Evolutionary conservation across 2,113 vertebrate genomes (phyloP).

Genomic region (Hirundichthys speculiger): DNA sequence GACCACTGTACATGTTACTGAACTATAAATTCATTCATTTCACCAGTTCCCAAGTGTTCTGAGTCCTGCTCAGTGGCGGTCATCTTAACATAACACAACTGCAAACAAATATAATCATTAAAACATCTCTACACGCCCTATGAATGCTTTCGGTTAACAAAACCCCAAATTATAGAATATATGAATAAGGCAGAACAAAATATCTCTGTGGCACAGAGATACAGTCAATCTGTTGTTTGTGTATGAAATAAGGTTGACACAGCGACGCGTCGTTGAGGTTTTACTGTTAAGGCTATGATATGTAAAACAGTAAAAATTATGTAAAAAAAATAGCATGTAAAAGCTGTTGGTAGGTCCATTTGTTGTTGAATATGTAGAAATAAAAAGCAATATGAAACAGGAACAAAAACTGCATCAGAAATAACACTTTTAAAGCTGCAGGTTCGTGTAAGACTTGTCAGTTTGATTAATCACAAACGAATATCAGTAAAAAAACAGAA

Average conservation of each 20-base stretch:
- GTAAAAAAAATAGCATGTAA: conserved; percentile 56
- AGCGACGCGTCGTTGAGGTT: conserved; percentile 27
- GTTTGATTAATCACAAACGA: background rate
- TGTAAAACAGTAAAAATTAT: conserved; percentile 39
- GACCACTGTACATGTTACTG: conserved; percentile 64
- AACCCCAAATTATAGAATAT: conserved; percentile 39
- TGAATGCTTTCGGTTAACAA: conserved; percentile 27
- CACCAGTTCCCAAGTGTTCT: conserved; percentile 58
- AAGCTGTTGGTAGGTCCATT: conserved; percentile 53
- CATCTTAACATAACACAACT: conserved; percentile 23
- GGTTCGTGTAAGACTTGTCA: background rate
- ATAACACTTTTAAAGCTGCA: background rate
- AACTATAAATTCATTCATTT: conserved; percentile 43
- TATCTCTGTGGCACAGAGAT: conserved; percentile 32
- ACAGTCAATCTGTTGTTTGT: conserved; percentile 27
- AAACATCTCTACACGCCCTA: conserved; percentile 31
- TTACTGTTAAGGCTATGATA: conserved; percentile 68
- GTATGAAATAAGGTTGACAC: conserved; percentile 28
- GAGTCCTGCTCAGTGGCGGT: conserved; percentile 75
- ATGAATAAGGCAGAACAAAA: conserved; percentile 55
- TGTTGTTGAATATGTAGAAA: conserved; percentile 45
- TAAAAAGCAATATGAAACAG: conserved; percentile 25
- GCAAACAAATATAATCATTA: conserved; percentile 29
- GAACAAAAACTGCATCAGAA: conserved; percentile 30
- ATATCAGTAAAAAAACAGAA: background rate